Evolutionary conservation across 2,113 vertebrate genomes (phyloP), one percentile per base, ranked within the genome.

Genomic region (Notechis scutatus): DNA sequence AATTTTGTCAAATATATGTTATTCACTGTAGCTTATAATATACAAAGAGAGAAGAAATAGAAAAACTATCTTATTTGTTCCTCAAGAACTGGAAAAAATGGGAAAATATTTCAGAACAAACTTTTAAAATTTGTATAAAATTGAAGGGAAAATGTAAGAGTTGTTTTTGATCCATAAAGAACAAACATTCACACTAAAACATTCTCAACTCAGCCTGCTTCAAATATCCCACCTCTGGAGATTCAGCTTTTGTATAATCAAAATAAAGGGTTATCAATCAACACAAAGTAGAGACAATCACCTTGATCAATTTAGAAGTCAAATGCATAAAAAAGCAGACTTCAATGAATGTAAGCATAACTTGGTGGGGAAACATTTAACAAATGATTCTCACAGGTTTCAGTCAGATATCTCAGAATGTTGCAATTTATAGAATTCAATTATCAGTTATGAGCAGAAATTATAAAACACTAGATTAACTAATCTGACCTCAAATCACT

Each of bases 1-100:
- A 98, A 98, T 98, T 98, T 97, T 97, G 96, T 97, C 98, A 98
- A 98, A 96, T 98, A 97, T 97, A 98, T 95, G 96, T 97, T 98
- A 96, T 94, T 97, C 93, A 93, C 95, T 95, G 92, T 90, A 95
- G 94, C 81, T 97, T 96, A 98, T 97, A 97, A 97, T 96, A 95
- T 92, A 96, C 56, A 93, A 93, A 0, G 69, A 47, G 18, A 85
- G 50, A 81, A 81, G 29, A 29, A 6, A n/a, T 2, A 18, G 34
- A 21, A 42, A 52, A 29, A 90, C 55, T 23, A 81, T 56, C 92
- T 91, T 95, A 81, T 85, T 93, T 92, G 95, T 92, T 95, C 95
- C 92, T 94, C 90, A 89, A 92, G 92, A 91, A 92, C 3, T 64
- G 64, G 34, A 50, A 90, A 93, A 89, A 94, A 93, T 45, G 85